Conservation (phyloP, 2,797 vertebrate genomes). For the Chelonia mydas region DNA sequence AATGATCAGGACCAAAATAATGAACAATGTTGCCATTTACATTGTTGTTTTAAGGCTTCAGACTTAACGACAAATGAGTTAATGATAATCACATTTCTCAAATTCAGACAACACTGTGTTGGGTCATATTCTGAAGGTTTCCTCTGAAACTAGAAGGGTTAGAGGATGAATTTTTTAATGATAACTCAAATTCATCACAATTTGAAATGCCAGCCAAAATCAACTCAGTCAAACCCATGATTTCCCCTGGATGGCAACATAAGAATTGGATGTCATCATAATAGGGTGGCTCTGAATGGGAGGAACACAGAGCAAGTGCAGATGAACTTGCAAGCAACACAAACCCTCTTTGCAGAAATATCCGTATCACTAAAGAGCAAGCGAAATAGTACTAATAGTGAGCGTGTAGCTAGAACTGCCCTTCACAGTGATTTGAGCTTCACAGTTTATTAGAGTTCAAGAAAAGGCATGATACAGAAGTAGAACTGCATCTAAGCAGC, state of each 20-base stretch:
- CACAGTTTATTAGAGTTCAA: not conserved
- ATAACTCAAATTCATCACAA: not conserved
- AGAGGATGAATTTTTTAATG: not conserved
- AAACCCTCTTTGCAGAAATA: not conserved
- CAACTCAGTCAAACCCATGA: not conserved
- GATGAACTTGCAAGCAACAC: not conserved
- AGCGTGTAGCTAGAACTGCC: not conserved
- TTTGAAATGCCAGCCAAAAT: not conserved
- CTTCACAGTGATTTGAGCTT: not conserved
- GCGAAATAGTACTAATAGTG: not conserved
- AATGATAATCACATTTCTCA: not conserved
- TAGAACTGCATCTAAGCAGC: not conserved
- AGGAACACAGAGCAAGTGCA: not conserved
- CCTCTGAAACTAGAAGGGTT: rapidly evolving
- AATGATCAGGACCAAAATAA: not conserved
- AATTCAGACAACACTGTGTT: rapidly evolving
- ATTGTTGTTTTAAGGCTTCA: not conserved
- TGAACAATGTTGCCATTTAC: too few species aligned
- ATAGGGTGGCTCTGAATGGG: not conserved
- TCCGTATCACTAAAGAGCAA: not conserved
- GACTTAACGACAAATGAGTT: not conserved
- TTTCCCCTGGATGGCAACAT: rapidly evolving
- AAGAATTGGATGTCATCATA: not conserved
- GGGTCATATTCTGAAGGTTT: rapidly evolving
- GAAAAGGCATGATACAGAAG: not conserved